Conservation (phyloP, 2,113 vertebrate genomes). For the Triplophysa dalaica region DNA sequence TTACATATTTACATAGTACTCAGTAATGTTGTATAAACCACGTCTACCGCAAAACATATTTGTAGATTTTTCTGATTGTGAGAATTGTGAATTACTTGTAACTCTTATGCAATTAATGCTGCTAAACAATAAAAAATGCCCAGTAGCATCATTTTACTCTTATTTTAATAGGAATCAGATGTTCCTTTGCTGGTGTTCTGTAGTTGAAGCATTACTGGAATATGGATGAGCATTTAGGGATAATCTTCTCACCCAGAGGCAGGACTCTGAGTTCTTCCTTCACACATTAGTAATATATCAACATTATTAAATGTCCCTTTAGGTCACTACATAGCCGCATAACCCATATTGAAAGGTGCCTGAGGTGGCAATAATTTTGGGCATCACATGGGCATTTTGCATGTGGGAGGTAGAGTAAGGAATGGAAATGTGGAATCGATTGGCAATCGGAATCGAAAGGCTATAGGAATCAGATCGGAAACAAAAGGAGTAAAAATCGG, state of each 20-base stretch:
- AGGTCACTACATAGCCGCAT: neutral
- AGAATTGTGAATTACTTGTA: neutral
- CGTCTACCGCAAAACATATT: neutral
- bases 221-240: neutral
- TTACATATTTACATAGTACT: neutral
- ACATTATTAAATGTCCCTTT: constrained; percentile 1
- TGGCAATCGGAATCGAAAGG: no score
- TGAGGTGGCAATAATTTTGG: no score
- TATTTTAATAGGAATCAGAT: neutral
- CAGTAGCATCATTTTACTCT: neutral
- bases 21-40: no score
- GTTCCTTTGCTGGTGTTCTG: neutral
- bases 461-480: no score
- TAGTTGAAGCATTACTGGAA: neutral
- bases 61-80: neutral
- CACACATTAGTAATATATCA: constrained; percentile 1
- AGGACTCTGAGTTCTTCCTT: constrained; percentile 2
- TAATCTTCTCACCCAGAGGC: constrained; percentile 9
- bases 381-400: no score
- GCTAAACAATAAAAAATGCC: neutral
- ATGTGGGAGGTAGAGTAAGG: no score
- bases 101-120: no score
- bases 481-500: no score
- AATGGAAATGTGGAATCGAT: no score
- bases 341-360: neutral